Conservation (phyloP, 2,888 invertebrate genomes). For the Tenthredo scrophulariae region DNA sequence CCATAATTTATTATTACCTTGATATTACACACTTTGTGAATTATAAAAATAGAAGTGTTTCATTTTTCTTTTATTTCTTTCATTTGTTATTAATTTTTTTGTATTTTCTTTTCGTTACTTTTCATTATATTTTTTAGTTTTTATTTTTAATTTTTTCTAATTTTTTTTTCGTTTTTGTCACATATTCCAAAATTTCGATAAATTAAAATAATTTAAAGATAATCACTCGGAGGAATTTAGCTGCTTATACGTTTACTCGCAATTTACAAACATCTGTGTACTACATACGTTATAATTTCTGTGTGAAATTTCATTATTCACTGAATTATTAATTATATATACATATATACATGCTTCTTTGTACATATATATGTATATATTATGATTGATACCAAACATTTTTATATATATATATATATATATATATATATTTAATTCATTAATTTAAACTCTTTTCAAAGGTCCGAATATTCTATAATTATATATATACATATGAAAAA, state of each 20-base stretch:
- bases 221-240: background rate
- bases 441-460: background rate
- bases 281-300: background rate
- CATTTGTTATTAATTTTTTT: background rate
- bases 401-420: background rate
- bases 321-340: no score
- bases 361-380: background rate
- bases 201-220: background rate
- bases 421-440: background rate
- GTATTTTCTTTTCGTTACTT: background rate
- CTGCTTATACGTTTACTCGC: background rate
- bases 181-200: background rate
- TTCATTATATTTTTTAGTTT: background rate
- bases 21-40: conserved; percentile 26
- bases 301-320: background rate
- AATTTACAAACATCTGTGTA: background rate
- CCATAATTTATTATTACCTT: background rate
- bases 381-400: background rate
- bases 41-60: conserved; percentile 40
- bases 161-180: background rate
- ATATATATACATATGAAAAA: background rate
- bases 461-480: background rate
- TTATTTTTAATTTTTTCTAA: background rate
- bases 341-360: no score
- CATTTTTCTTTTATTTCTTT: background rate